These are phyloP conservation scores for Xestia c-nigrum DNA, from an alignment of 2,888 invertebrate genomes.

Conservation along the genomic window DNA sequence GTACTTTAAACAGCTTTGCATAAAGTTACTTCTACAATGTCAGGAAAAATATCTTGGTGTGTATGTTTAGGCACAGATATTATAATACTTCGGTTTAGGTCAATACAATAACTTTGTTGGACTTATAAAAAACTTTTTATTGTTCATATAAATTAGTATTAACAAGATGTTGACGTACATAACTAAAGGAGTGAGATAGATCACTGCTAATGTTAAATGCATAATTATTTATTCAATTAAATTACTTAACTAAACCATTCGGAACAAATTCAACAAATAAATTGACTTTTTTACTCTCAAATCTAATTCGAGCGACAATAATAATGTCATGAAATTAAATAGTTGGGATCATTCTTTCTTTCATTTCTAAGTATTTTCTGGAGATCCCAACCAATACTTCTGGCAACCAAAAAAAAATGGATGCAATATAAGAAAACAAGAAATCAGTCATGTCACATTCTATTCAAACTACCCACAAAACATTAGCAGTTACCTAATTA, in stretches of 20 bases:
- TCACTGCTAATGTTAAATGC: constrained; percentile 75
- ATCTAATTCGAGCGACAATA: background rate
- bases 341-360: background rate
- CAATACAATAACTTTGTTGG: constrained; percentile 38
- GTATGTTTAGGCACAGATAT: too few species aligned
- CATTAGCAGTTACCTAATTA: constrained; percentile 75
- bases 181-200: constrained; percentile 73
- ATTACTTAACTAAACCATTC: constrained; percentile 16
- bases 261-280: constrained; percentile 32
- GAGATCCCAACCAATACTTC: constrained; percentile 1
- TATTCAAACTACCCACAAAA: constrained; percentile 59
- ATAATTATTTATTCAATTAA: constrained; percentile 19
- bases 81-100: too few species aligned
- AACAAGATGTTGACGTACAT: constrained; percentile 77
- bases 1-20: background rate
- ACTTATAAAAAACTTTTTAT: constrained; percentile 79
- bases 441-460: constrained; percentile 48
- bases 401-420: background rate
- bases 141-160: constrained; percentile 88
- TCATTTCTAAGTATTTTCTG: background rate
- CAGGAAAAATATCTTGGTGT: background rate
- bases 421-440: constrained; percentile 32
- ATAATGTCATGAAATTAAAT: constrained; percentile 1
- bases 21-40: background rate
- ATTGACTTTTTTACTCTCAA: background rate